These are phyloP conservation scores for Drosophila repleta DNA, from an alignment of 1,140 invertebrate genomes.

Conservation along the genomic window DNA sequence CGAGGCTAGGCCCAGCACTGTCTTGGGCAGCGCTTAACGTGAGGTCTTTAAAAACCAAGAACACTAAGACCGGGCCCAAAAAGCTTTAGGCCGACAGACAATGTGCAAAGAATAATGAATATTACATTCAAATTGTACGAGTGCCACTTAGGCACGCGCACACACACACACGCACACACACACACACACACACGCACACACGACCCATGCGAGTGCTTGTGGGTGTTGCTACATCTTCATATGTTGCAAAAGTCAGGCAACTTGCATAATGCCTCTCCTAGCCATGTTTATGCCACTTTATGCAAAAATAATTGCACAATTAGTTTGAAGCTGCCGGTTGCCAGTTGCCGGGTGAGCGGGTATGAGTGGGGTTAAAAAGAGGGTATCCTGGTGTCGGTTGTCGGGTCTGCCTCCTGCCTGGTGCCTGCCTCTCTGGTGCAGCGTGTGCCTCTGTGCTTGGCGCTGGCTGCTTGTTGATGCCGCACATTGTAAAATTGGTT, in stretches of 20 bases:
- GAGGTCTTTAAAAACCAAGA: constrained; percentile 33
- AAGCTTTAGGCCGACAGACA: constrained; percentile 54
- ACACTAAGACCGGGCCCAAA: constrained; percentile 15
- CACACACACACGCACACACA: constrained; percentile 12
- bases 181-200: constrained; percentile 1
- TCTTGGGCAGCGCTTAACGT: constrained; percentile 7
- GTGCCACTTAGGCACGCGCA: constrained; percentile 77
- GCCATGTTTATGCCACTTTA: constrained; percentile 84
- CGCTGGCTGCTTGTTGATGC: constrained; percentile 23
- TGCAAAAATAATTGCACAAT: constrained; percentile 84
- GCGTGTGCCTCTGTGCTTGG: constrained; percentile 9
- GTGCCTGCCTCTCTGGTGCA: constrained; percentile 27
- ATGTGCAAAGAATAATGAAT: constrained; percentile 81
- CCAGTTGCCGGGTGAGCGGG: constrained; percentile 2
- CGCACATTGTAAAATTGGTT: constrained; percentile 77
- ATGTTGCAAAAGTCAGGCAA: constrained; percentile 77
- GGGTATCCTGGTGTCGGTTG: background rate
- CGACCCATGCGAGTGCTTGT: constrained; percentile 18
- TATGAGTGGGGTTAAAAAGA: background rate
- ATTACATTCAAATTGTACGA: constrained; percentile 81
- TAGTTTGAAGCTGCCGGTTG: constrained; percentile 79
- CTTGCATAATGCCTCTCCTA: constrained; percentile 83
- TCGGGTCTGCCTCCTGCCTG: constrained; percentile 12
- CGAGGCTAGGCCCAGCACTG: no score
- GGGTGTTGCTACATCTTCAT: constrained; percentile 57